Percentiles rank a stretch among this genome's conserved stretches.
Evolutionary conservation across 2,888 invertebrate species (phyloP).

Genomic region (Capitulum mitella): DNA sequence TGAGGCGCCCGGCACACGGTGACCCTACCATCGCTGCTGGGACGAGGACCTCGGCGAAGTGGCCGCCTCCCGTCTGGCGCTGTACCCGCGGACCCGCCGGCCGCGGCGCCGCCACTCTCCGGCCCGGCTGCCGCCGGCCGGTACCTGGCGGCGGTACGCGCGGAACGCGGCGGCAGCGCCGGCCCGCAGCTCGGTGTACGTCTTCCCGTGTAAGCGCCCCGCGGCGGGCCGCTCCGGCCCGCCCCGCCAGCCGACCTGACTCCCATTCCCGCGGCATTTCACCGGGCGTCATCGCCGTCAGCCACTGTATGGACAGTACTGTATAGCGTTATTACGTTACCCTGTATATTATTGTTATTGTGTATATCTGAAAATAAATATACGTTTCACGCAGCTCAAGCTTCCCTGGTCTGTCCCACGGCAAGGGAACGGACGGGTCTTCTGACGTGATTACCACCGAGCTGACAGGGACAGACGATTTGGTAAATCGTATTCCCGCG

Average conservation of each 20-base stretch:
- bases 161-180: neutral
- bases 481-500: no score
- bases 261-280: neutral
- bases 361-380: conserved; percentile 23
- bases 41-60: no score
- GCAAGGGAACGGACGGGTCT: no score
- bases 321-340: neutral
- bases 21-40: no score
- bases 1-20: no score
- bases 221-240: neutral
- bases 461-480: no score
- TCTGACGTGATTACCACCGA: no score
- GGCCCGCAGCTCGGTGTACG: neutral
- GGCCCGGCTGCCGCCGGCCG: no score
- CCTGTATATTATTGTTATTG: conserved; percentile 20
- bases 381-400: neutral
- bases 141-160: neutral
- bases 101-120: no score
- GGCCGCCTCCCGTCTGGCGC: no score
- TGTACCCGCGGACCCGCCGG: no score
- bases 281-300: neutral
- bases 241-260: neutral
- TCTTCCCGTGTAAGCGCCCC: neutral
- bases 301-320: neutral
- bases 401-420: no score